Evolutionary conservation across 2,797 vertebrate genomes (phyloP), one percentile per base, ranked within the genome.

Genomic region (Alcedo quadribrachys): DNA sequence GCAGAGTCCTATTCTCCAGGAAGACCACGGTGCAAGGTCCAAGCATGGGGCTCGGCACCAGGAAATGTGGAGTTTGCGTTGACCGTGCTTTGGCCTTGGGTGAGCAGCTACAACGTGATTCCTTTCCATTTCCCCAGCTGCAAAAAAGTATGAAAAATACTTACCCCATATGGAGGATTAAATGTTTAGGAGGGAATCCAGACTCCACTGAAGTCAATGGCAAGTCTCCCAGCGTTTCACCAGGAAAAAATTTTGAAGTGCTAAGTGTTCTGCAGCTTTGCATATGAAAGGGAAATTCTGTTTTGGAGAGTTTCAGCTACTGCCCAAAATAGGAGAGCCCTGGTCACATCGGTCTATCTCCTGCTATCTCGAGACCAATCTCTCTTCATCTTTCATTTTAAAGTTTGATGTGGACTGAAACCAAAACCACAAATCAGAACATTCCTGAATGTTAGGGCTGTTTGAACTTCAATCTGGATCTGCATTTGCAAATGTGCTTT

Each of bases 111-210:
- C 86, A 78, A 79, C 13, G 57, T 81, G 90, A 86, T 74, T 79
- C 92, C 71, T 85, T 89, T 67, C 81, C 75, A 76, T 77, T 70
- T 54, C 86, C 25, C 62, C 62, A 84, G 81, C 67, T 32, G 3
- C 32, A 53, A 65, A 61, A 60, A 82, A 82, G 42, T 63, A n/a
- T 11, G 94, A 82, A 93, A 94, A 95, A 92, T 95, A 57, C 89
- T 92, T 92, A 81, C 90, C 90, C 93, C 94, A 95, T 93, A 78
- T 93, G 94, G 93, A 95, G 93, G 93, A 95, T 94, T 74, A 93
- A 93, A 93, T 5, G 61, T 94, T 95, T 78, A 82, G 92, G 90
- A 94, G 90, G 79, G 46, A n/a, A 89, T 95, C 94, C 94, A 95
- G 93, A 61, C 86, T 61, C 11, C 28, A 22, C 78, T 86, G 81